phyloP scores from a whole-genome alignment of 2,797 vertebrate genomes.

The Octomys mimax region DNA sequence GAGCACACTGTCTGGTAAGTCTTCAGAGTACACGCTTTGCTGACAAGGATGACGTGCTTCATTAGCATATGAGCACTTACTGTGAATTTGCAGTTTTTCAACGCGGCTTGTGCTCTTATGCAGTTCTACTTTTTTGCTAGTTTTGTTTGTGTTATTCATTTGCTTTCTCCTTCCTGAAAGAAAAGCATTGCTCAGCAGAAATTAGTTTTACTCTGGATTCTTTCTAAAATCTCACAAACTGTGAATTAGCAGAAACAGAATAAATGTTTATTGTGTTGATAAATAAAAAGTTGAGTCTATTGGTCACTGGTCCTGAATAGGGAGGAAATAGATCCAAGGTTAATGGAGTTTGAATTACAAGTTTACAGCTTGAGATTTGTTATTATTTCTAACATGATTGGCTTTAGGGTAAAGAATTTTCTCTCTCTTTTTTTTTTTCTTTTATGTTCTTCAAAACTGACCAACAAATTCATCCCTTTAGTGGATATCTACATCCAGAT shows the following conservation, averaged over 20 bases:
- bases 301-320: slow-evolving; percentile 21
- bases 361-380: background rate
- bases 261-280: slow-evolving; percentile 59
- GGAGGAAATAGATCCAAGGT: background rate
- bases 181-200: slow-evolving; percentile 63
- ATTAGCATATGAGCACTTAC: background rate
- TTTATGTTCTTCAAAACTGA: background rate
- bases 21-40: background rate
- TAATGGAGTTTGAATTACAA: background rate
- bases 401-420: background rate
- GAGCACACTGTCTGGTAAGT: background rate
- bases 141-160: slow-evolving; percentile 50
- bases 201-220: slow-evolving; percentile 45
- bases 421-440: background rate
- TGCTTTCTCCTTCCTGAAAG: slow-evolving; percentile 16
- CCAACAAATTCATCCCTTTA: background rate
- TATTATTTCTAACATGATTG: background rate
- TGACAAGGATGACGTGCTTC: background rate
- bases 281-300: slow-evolving; percentile 50
- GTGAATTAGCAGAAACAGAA: slow-evolving; percentile 55
- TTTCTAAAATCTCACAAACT: slow-evolving; percentile 43
- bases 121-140: background rate
- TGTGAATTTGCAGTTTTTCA: slow-evolving; percentile 16
- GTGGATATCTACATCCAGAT: background rate
- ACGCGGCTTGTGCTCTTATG: background rate